Evolutionary conservation across 2,113 vertebrate species (phyloP).

Genomic region (Microtus montanus): DNA sequence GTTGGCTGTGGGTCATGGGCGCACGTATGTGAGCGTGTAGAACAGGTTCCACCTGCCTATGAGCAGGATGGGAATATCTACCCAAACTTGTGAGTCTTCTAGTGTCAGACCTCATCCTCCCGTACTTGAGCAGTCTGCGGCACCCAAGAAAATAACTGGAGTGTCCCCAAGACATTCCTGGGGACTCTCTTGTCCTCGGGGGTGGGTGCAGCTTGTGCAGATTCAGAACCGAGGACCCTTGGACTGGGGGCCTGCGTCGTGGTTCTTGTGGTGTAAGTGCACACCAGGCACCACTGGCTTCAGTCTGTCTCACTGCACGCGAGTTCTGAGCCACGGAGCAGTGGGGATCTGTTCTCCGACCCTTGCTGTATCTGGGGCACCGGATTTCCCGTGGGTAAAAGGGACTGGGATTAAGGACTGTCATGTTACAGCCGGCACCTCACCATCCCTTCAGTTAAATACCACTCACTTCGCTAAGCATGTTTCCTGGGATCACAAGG

Average conservation of each 20-base stretch:
- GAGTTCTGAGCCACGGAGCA: not conserved
- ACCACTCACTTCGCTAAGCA: not conserved
- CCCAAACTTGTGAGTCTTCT: too few relatives aligned
- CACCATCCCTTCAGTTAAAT: not conserved
- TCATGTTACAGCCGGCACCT: not conserved
- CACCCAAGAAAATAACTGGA: not conserved
- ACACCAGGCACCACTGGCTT: not conserved
- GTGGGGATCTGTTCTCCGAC: not conserved
- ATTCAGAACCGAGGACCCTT: too few relatives aligned
- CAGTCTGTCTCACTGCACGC: not conserved
- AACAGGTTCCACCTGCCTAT: not conserved
- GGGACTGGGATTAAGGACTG: not conserved
- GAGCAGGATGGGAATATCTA: too few relatives aligned
- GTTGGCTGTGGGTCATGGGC: conserved; percentile 73
- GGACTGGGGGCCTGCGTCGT: not conserved
- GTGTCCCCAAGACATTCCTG: not conserved
- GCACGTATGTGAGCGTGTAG: fast-evolving
- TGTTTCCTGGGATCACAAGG: not conserved
- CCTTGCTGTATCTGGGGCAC: not conserved
- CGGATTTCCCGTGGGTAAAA: not conserved
- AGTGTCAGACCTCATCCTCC: not conserved
- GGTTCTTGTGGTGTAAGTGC: not conserved
- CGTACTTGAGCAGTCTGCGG: not conserved
- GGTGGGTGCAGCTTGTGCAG: not conserved
- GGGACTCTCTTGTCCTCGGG: not conserved